These are phyloP conservation scores for Anoplolepis gracilipes DNA, from an alignment of 1,140 invertebrate genomes.

Conservation along the genomic window DNA sequence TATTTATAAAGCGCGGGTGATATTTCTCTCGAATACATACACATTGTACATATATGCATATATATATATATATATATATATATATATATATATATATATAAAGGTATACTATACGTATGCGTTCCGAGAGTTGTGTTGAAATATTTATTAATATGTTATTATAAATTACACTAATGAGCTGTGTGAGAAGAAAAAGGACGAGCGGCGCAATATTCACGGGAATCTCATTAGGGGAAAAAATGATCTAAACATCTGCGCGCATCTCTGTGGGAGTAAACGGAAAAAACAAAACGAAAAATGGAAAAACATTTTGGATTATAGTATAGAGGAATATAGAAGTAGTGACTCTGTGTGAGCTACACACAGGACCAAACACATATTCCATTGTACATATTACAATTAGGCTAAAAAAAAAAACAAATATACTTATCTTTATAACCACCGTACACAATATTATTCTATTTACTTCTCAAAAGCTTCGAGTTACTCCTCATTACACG, in stretches of 20 bases:
- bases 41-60: neutral
- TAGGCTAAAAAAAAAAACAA: conserved; percentile 73
- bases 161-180: conserved; percentile 74
- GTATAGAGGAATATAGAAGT: conserved; percentile 58
- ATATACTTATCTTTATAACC: conserved; percentile 72
- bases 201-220: neutral
- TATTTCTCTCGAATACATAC: neutral
- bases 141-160: conserved; percentile 75
- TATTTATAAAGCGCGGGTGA: neutral
- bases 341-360: neutral
- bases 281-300: conserved; percentile 49
- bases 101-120: conserved; percentile 42
- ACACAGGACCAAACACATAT: conserved; percentile 56
- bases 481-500: conserved; percentile 57
- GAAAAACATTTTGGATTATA: conserved; percentile 55
- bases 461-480: conserved; percentile 70
- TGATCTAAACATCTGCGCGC: conserved; percentile 35
- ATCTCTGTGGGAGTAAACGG: conserved; percentile 10
- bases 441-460: conserved; percentile 69
- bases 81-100: conserved; percentile 1
- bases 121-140: conserved; percentile 59
- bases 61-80: conserved; percentile 1
- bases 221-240: conserved; percentile 13
- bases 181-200: conserved; percentile 41
- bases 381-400: conserved; percentile 75